Conservation (phyloP, 2,113 vertebrate genomes). For the Cyphomyrus discorhynchus region DNA sequence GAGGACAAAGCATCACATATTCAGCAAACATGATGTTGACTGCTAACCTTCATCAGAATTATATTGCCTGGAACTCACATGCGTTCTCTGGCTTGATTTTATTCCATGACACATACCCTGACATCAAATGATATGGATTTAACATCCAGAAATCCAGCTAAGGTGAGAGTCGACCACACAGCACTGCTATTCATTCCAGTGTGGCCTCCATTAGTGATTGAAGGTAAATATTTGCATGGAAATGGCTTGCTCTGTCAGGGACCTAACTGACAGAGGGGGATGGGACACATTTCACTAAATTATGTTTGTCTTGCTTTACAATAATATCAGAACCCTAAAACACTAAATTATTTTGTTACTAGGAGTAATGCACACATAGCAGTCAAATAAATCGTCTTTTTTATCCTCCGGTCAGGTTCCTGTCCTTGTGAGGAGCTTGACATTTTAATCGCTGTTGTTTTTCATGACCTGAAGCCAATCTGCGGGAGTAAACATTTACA, state of each 20-base stretch:
- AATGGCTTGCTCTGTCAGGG: not conserved
- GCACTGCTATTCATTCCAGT: not conserved
- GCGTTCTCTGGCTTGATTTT: not conserved
- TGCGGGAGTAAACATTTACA: not conserved
- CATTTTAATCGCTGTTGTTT: not conserved
- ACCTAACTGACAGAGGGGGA: not conserved
- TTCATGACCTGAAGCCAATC: not conserved
- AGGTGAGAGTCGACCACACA: not conserved
- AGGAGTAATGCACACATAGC: not conserved
- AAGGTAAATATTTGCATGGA: constrained; percentile 19
- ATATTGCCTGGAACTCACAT: not conserved
- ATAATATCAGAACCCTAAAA: not conserved
- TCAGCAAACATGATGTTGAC: no score
- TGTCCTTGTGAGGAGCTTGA: not conserved
- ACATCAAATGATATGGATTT: not conserved
- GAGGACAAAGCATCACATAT: not conserved
- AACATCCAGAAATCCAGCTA: not conserved
- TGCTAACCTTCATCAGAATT: not conserved
- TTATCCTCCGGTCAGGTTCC: not conserved
- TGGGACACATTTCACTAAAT: not conserved
- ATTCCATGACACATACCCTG: not conserved
- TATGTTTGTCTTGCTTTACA: not conserved
- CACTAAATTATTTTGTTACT: not conserved
- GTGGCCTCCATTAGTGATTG: constrained; percentile 3
- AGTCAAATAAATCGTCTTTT: not conserved